A percentile compares a stretch with the other conserved stretches of the same genome.
Conservation (phyloP, 2,797 vertebrate species). For the Typhlichthys eigenmanni region DNA sequence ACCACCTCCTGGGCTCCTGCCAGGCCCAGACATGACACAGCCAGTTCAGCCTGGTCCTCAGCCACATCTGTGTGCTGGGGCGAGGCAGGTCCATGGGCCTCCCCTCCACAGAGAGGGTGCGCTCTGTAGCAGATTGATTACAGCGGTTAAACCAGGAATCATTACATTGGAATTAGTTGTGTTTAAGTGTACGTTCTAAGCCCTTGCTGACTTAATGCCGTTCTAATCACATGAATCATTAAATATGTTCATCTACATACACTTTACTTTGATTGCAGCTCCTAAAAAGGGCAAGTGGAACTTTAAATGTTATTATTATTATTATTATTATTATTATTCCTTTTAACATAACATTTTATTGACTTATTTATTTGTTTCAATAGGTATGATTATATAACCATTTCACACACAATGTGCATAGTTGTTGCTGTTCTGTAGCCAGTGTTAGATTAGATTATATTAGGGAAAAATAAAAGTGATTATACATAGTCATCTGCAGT, state of each 20-base stretch:
- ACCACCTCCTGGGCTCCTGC: slow-evolving; percentile 39
- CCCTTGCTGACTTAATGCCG: no score
- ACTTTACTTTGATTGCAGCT: no score
- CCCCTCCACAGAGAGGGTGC: slow-evolving; percentile 7
- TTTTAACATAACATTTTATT: no score
- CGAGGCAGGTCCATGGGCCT: background rate
- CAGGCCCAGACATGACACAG: slow-evolving; percentile 27
- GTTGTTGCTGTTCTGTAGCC: no score
- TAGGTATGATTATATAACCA: background rate
- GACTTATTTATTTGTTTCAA: no score
- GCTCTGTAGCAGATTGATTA: background rate
- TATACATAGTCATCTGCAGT: no score
- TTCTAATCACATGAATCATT: no score
- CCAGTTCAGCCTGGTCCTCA: slow-evolving; percentile 20
- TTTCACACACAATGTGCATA: background rate
- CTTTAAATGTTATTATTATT: no score
- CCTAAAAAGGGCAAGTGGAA: no score
- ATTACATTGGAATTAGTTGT: slow-evolving; percentile 13
- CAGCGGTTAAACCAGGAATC: background rate
- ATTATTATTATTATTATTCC: no score
- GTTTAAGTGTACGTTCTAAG: background rate
- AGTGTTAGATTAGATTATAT: background rate
- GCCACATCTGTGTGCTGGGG: slow-evolving; percentile 29
- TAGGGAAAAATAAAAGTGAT: background rate
- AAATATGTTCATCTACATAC: no score